Percentiles rank a stretch among this genome's conserved stretches.
These are phyloP conservation scores for Drosophila arizonae DNA, from an alignment of 1,140 invertebrate species.

Conservation along the genomic window DNA sequence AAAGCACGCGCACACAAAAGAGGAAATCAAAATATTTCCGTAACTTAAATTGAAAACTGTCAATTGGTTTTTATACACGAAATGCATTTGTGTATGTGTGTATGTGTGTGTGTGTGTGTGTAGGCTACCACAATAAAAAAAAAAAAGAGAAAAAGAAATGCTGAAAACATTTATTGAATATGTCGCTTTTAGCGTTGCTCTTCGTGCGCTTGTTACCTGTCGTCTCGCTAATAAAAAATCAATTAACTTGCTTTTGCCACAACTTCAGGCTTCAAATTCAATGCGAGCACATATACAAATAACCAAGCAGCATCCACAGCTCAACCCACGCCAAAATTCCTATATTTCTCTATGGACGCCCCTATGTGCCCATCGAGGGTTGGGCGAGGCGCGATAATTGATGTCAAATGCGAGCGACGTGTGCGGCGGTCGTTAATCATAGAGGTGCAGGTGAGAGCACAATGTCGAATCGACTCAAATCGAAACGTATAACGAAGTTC, in stretches of 20 bases:
- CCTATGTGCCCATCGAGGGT: not conserved
- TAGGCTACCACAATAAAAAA: conserved; percentile 21
- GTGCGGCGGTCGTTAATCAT: conserved; percentile 69
- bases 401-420: conserved; percentile 74
- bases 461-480: conserved; percentile 39
- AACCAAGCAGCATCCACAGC: not conserved
- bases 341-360: not conserved
- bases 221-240: conserved; percentile 68
- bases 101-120: not conserved
- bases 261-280: conserved; percentile 29
- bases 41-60: conserved; percentile 79
- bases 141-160: conserved; percentile 2
- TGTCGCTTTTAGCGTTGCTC: conserved; percentile 11
- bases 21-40: conserved; percentile 80
- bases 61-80: conserved; percentile 61
- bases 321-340: not conserved
- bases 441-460: conserved; percentile 34
- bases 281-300: conserved; percentile 15
- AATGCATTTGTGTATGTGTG: conserved; percentile 1
- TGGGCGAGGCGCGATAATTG: conserved; percentile 68
- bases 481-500: conserved; percentile 43
- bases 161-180: conserved; percentile 20
- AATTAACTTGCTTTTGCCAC: conserved; percentile 64
- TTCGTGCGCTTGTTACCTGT: conserved; percentile 20
- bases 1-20: conserved; percentile 42